Evolutionary conservation across 2,113 vertebrate species (phyloP), one percentile per base, ranked within the genome.

Genomic region (Pollachius pollachius): DNA sequence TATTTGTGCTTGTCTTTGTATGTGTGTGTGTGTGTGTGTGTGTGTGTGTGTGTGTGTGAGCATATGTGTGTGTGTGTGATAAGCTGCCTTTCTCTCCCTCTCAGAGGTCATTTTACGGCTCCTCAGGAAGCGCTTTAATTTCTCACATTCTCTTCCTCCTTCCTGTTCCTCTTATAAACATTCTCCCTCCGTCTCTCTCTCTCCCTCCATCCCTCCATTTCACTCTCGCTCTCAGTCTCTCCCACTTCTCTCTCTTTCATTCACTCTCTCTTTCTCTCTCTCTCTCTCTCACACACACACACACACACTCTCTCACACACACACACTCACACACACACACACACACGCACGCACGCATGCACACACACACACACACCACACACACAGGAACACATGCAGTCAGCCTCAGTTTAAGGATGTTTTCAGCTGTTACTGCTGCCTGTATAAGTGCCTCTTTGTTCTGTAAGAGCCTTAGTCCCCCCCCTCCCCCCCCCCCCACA

Each of bases 401-500:
- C 54, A 58, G n/a, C 59, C 68, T 72, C 71, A 81, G 76, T 82
- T 84, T 81, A 82, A 89, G 83, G 86, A 91, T 90, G 87, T 90
- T 85, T 87, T 91, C 89, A 93, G 91, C 92, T 92, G 91, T 92
- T 84, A 83, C 83, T 88, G 80, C 81, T 79, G 75, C 62, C 82
- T 81, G 74, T 77, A 91, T 90, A 87, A 92, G 83, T 88, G 77
- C 30, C 62, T 85, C 89, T 90, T 93, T 92, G 92, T 93, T 90
- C 83, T 52, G 70, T 67, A 48, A 79, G 80, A 82, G 65, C 72
- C 78, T 84, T 72, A 73, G 74, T 62, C 75, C 75, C 21, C 62
- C 70, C 65, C 23, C 66, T 64, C 68, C 75, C 61, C 71, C 54
- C 58, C 70, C 67, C 5, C 58, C 12, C 58, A 60, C 58, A 60